Evolutionary conservation across 2,113 vertebrate genomes (phyloP).

Genomic region (Abramis brama): DNA sequence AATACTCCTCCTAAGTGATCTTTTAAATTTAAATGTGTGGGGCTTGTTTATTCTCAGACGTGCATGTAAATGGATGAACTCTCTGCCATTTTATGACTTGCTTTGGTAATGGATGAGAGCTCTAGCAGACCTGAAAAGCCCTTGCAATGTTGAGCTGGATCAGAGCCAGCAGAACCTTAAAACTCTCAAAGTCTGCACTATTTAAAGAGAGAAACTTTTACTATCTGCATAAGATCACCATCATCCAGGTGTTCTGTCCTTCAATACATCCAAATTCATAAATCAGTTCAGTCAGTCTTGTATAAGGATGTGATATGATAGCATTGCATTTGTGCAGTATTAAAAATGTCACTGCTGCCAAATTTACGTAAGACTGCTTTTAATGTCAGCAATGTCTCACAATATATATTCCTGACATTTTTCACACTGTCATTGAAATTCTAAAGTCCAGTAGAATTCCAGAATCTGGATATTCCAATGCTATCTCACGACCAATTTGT

Average conservation of each 20-base stretch:
- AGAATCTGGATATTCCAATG: no score
- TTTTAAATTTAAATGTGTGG: slow-evolving; percentile 25
- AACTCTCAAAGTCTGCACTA: not conserved
- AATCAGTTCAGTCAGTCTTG: not conserved
- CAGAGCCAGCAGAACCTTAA: not conserved
- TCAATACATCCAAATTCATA: not conserved
- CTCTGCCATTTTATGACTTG: slow-evolving; percentile 7
- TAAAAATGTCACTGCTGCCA: not conserved
- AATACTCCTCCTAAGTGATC: slow-evolving; percentile 19
- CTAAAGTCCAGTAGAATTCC: not conserved
- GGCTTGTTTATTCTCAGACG: slow-evolving; percentile 32
- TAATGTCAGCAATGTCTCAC: not conserved
- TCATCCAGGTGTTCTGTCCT: not conserved
- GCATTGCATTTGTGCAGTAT: not conserved
- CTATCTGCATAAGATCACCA: not conserved
- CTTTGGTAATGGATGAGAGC: slow-evolving; percentile 5
- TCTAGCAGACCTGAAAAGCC: not conserved
- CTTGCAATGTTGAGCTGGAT: not conserved
- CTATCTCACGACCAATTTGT: no score
- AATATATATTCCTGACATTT: not conserved
- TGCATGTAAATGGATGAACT: slow-evolving; percentile 21
- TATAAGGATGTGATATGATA: not conserved
- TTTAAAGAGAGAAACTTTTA: not conserved
- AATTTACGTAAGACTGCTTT: not conserved
- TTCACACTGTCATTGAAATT: not conserved